Evolutionary conservation across 2,888 invertebrate species (phyloP).

Genomic region (Leucophora obtusa): DNA sequence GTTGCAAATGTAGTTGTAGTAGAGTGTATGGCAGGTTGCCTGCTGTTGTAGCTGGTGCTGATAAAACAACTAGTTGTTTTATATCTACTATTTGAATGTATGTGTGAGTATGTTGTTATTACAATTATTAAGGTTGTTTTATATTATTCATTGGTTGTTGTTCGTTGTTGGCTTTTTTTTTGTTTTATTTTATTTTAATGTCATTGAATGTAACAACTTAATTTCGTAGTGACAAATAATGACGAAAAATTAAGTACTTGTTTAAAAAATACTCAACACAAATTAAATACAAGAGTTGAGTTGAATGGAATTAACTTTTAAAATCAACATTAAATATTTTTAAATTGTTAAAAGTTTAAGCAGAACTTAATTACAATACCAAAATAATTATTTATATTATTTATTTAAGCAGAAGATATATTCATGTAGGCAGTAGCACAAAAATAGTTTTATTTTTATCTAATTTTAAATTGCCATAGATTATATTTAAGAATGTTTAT

Average conservation of each 20-base stretch:
- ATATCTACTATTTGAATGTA: not conserved
- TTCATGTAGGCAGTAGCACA: no score
- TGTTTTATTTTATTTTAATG: not conserved
- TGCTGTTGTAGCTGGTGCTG: not conserved
- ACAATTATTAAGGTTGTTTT: slow-evolving; percentile 27
- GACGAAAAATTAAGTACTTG: slow-evolving; percentile 23
- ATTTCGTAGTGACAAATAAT: slow-evolving; percentile 41
- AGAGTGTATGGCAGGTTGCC: slow-evolving; percentile 10
- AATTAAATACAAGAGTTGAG: no score
- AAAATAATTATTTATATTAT: no score
- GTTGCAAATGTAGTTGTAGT: not conserved
- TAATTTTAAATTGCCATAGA: no score
- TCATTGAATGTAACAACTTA: slow-evolving; percentile 42
- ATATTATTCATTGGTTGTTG: not conserved
- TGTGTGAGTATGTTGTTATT: not conserved
- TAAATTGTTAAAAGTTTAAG: no score
- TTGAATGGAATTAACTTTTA: no score
- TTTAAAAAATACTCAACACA: slow-evolving; percentile 1
- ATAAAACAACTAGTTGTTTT: slow-evolving; percentile 10
- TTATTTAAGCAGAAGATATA: no score
- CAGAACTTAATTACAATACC: no score
- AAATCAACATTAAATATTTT: no score
- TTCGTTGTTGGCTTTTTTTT: not conserved
- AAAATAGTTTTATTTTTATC: no score
- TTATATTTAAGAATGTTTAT: no score